These are phyloP conservation scores for Montipora capitata DNA, from an alignment of 92 coral and sea anemone genomes.

Conservation along the genomic window DNA sequence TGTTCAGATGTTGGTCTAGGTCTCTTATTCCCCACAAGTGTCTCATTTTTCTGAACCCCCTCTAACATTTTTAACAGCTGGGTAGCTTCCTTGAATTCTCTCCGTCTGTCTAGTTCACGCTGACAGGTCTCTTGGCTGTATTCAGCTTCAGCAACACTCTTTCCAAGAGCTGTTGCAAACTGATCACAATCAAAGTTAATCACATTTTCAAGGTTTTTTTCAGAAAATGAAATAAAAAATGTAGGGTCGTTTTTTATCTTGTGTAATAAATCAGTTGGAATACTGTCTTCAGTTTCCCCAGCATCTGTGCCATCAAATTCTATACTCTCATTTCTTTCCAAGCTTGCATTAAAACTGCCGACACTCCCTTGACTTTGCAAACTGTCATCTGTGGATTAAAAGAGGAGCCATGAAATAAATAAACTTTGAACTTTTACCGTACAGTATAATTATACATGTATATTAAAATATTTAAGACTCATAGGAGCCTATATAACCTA, in stretches of 20 bases:
- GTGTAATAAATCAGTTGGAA: slow-evolving; percentile 62
- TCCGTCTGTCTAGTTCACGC: slow-evolving; percentile 86
- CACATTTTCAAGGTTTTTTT: slow-evolving; percentile 78
- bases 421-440: neutral
- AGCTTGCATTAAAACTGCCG: slow-evolving; percentile 34
- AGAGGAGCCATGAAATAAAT: no score
- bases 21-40: slow-evolving; percentile 7
- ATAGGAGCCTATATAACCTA: no score
- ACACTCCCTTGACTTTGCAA: slow-evolving; percentile 36
- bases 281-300: slow-evolving; percentile 41
- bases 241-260: slow-evolving; percentile 84
- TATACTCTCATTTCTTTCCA: slow-evolving; percentile 72
- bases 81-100: slow-evolving; percentile 83
- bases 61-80: slow-evolving; percentile 88
- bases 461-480: no score
- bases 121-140: slow-evolving; percentile 89
- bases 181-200: slow-evolving; percentile 55
- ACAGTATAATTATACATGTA: neutral
- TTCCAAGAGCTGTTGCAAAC: slow-evolving; percentile 67
- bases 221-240: slow-evolving; percentile 94
- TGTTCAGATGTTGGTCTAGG: slow-evolving; percentile 8
- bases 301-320: slow-evolving; percentile 81
- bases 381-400: slow-evolving; percentile 2
- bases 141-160: slow-evolving; percentile 54
- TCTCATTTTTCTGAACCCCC: slow-evolving; percentile 62